Conservation (phyloP, 2,797 vertebrate species). For the Sebastes matsubarae region DNA sequence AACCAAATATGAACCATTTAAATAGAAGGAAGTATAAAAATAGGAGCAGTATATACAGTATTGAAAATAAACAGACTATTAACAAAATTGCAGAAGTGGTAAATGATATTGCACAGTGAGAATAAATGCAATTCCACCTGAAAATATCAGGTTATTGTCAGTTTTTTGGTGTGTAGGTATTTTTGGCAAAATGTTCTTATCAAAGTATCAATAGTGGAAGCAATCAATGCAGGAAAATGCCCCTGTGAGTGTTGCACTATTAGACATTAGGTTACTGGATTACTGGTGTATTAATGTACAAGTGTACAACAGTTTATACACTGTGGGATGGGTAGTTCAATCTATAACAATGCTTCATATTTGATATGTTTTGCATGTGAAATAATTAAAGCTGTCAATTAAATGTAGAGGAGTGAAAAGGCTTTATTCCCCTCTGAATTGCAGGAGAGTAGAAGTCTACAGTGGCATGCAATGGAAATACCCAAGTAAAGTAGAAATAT, state of each 20-base stretch:
- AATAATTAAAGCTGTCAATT: not conserved
- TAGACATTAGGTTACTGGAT: not conserved
- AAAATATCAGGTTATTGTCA: too few species aligned
- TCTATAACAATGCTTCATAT: not conserved
- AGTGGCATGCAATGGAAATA: not conserved
- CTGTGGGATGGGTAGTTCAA: not conserved
- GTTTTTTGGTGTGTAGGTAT: not conserved
- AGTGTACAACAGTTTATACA: too few species aligned
- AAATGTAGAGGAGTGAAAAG: not conserved
- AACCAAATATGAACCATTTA: too few species aligned
- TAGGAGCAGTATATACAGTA: too few species aligned
- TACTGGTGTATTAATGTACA: not conserved
- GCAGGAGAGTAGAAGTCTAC: not conserved
- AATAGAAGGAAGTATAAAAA: too few species aligned
- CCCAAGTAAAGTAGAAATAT: not conserved
- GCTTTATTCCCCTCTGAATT: not conserved
- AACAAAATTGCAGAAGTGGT: too few species aligned
- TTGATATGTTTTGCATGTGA: too few species aligned
- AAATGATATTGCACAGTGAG: too few species aligned
- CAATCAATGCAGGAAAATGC: not conserved
- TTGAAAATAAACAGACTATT: accelerated
- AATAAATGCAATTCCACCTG: too few species aligned
- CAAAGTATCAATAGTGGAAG: not conserved
- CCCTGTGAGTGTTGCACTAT: not conserved
- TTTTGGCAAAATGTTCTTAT: not conserved